Percentiles rank a stretch among this genome's conserved stretches.
Conservation (phyloP, 1,140 invertebrate species). For the Diplogasteroides magnus region DNA sequence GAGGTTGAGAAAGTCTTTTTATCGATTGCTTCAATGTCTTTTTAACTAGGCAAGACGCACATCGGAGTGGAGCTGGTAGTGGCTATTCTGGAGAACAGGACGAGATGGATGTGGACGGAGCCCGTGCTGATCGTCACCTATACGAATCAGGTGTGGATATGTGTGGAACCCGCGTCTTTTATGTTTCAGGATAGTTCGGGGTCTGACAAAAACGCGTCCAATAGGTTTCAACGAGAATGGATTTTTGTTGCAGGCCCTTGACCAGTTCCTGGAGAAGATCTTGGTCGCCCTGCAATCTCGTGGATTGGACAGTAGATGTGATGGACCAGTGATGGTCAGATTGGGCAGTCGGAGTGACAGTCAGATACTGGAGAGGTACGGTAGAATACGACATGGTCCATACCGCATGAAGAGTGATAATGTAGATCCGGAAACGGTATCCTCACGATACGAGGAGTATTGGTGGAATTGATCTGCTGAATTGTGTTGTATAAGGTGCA, state of each 20-base stretch:
- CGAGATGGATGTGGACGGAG: slow-evolving; percentile 48
- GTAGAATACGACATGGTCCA: too few relatives aligned
- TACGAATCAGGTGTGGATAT: slow-evolving; percentile 68
- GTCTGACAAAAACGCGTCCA: too few relatives aligned
- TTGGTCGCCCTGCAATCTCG: slow-evolving; percentile 39
- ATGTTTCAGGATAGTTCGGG: background rate
- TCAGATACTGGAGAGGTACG: background rate
- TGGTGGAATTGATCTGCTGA: too few relatives aligned
- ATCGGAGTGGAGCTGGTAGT: slow-evolving; percentile 62
- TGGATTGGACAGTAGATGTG: slow-evolving; percentile 3
- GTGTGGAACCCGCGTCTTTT: background rate
- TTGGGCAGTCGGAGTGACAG: slow-evolving; percentile 15
- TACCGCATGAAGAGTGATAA: background rate
- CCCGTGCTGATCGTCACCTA: slow-evolving; percentile 75
- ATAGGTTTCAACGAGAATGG: background rate
- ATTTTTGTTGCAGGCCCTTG: slow-evolving; percentile 60
- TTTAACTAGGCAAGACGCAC: slow-evolving; percentile 71
- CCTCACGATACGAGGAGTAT: too few relatives aligned
- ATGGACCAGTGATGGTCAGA: slow-evolving; percentile 13
- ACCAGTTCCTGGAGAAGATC: slow-evolving; percentile 78
- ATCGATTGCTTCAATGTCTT: slow-evolving; percentile 63
- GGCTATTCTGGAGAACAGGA: slow-evolving; percentile 32
- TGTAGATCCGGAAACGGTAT: background rate
- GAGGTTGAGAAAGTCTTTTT: too few relatives aligned
- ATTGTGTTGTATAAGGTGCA: too few relatives aligned